phyloP scores from a whole-genome alignment of 1,140 invertebrate species.

The Ladona fulva region DNA sequence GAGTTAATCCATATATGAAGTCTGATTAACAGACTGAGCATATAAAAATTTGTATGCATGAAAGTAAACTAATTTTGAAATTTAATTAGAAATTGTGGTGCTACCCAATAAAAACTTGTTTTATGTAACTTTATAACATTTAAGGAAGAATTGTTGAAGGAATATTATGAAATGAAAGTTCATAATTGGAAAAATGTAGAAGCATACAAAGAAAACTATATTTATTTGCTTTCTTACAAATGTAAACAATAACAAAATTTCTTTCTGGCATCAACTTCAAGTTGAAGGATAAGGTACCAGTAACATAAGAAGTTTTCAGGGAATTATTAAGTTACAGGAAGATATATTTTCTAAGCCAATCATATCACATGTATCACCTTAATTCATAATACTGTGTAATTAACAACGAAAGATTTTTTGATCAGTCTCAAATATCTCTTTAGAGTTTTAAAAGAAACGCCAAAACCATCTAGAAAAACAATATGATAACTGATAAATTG shows the following conservation, averaged over 20 bases:
- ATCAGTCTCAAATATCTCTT: not conserved
- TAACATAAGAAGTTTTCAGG: not conserved
- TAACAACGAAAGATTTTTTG: not conserved
- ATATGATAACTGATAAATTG: no score
- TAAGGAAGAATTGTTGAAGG: no score
- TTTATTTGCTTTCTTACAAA: not conserved
- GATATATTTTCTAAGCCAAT: no score
- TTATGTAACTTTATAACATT: no score
- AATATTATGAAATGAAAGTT: not conserved
- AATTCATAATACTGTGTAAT: not conserved
- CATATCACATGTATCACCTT: not conserved
- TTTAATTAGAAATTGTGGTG: no score
- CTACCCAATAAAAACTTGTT: no score
- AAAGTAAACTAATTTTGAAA: no score
- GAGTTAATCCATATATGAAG: no score
- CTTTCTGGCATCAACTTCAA: not conserved
- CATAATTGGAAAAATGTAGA: not conserved
- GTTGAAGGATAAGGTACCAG: not conserved
- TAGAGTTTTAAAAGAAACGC: not conserved
- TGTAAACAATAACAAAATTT: not conserved
- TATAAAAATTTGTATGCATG: no score
- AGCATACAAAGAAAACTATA: not conserved
- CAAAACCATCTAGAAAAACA: no score
- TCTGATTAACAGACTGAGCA: no score
- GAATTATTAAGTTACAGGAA: no score